Base-by-base conservation (phyloP, 2,888 invertebrate species). In the Noctua pronuba region DNA sequence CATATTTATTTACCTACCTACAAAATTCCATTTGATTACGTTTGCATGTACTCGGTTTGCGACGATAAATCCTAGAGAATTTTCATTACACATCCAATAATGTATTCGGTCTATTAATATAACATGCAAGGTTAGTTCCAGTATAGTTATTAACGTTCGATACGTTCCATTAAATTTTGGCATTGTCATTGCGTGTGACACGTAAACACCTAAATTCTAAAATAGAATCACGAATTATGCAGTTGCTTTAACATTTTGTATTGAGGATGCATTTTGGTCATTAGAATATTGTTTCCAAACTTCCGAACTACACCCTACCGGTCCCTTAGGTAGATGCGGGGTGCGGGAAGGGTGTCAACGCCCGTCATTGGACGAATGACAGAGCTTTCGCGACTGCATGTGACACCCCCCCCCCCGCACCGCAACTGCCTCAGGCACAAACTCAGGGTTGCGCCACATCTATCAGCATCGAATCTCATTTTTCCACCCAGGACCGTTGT, bases 41-140 rank as follows among this genome's bases (percentile, higher is more conserved):
- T 88, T 86, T 90, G 92, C 91, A 92, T 92, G 91, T 85, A 77
- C 80, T 86, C 67, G 74, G 85, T 77, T 83, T 80, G 80, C 80
- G 76, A 80, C 80, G 70, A 73, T 83, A 69, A 68, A 84, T 77
- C 64, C 73, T 79, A 71, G 72, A 80, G 80, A 78, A 77, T 82
- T 82, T 80, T 84, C 78, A 79, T 72, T 83, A 78, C 85, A 82
- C 62, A 68, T 62, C 70, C 75, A 80, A 69, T 81, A 83, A 76
- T 77, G 75, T 81, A 62, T 80, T 55, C 70, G 72, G 77, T 83
- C 81, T 88, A 84, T 86, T 77, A 74, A 80, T 87, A 79, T 60
- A 66, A 55, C 79, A 71, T 52, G 77, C 81, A 77, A 83, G 83
- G 77, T 79, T 79, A 77, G 71, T 83, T 86, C 77, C 77, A 80